These are phyloP conservation scores for Chinchilla lanigera DNA, from an alignment of 2,113 vertebrate species.

Conservation along the genomic window DNA sequence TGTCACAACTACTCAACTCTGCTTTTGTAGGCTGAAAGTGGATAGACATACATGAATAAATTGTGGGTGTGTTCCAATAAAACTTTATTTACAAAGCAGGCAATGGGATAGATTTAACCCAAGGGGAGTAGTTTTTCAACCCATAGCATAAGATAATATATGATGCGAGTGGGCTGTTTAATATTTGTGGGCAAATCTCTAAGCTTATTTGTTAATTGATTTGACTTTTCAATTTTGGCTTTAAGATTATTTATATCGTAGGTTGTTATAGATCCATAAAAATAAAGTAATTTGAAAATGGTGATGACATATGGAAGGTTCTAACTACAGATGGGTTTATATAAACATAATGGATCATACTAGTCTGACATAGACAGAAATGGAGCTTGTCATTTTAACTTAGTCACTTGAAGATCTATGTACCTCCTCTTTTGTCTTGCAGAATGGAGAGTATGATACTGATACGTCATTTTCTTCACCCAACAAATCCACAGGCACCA, in stretches of 20 bases:
- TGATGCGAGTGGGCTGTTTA: not conserved
- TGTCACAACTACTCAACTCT: conserved; percentile 12
- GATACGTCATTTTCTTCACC: not conserved
- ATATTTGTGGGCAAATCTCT: conserved; percentile 59
- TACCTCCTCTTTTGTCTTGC: not conserved
- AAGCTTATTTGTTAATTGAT: conserved; percentile 45
- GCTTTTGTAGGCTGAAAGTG: conserved; percentile 35
- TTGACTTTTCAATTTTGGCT: conserved; percentile 53
- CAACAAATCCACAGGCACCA: not conserved
- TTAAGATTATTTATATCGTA: not conserved
- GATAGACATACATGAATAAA: not conserved
- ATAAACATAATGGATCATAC: not conserved
- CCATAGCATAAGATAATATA: conserved; percentile 30
- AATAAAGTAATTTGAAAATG: conserved; percentile 29
- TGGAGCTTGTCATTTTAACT: not conserved
- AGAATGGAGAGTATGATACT: not conserved
- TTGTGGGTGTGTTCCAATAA: conserved; percentile 30
- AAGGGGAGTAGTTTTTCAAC: not conserved
- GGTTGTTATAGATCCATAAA: not conserved
- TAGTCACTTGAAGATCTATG: not conserved
- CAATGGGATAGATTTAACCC: not conserved
- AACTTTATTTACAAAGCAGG: conserved; percentile 41
- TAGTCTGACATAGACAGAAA: not conserved
- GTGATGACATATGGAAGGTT: not conserved
- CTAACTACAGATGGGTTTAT: not conserved